Conservation (phyloP, 2,113 vertebrate species). For the Cyanistes caeruleus region DNA sequence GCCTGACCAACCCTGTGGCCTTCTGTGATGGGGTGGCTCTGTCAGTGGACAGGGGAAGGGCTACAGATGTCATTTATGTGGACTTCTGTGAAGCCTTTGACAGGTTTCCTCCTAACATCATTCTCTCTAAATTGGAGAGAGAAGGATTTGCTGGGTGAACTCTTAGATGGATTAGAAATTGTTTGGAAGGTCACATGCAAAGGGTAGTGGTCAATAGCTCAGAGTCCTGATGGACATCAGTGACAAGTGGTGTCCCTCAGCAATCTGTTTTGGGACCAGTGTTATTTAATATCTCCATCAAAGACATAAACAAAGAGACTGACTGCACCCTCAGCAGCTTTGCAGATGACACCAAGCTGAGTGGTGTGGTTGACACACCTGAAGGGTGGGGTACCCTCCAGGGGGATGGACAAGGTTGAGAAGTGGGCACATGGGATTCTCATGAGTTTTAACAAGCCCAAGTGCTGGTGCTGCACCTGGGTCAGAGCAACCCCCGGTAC, state of each 20-base stretch:
- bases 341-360: background rate
- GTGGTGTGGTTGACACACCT: background rate
- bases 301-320: background rate
- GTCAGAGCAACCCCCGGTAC: fast-evolving
- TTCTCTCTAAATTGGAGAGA: background rate
- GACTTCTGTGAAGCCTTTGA: background rate
- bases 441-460: background rate
- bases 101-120: background rate
- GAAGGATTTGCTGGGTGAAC: background rate
- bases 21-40: background rate
- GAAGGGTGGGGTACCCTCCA: background rate
- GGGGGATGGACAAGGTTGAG: background rate
- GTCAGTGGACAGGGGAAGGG: background rate
- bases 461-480: background rate
- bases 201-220: background rate
- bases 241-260: background rate
- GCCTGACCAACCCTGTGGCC: background rate
- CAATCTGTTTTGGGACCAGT: background rate
- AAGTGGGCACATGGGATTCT: background rate
- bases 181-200: background rate
- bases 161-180: background rate
- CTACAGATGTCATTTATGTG: background rate
- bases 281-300: background rate
- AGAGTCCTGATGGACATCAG: background rate
- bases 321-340: background rate